A percentile compares a stretch with the other conserved stretches of the same genome.
These are phyloP conservation scores for Triplophysa tibetana DNA, from an alignment of 2,113 vertebrate genomes.

Conservation along the genomic window DNA sequence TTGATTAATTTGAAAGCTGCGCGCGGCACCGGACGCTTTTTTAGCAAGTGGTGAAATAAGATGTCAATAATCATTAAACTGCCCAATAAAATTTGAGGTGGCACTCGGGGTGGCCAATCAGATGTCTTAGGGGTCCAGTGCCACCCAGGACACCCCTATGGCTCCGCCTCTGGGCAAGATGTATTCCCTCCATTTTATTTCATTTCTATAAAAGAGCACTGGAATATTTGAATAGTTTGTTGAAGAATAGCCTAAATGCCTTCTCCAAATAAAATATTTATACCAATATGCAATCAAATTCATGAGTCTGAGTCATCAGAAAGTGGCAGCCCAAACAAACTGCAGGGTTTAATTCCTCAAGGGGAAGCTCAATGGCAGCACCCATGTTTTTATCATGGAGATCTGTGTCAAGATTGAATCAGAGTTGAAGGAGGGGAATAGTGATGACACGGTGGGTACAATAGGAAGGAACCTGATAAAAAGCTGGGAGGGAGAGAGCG, in stretches of 20 bases:
- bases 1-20: no score
- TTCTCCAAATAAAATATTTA: conserved; percentile 39
- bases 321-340: conserved; percentile 24
- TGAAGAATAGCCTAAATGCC: conserved; percentile 18
- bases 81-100: no score
- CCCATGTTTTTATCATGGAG: conserved; percentile 23
- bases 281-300: conserved; percentile 24
- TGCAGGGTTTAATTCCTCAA: conserved; percentile 26
- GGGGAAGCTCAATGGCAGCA: conserved; percentile 7
- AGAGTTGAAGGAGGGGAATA: not conserved
- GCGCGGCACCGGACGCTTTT: no score
- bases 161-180: not conserved
- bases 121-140: no score
- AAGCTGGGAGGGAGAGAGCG: not conserved
- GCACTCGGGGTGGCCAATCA: no score
- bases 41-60: no score
- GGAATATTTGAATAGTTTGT: not conserved
- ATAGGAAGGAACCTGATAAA: not conserved
- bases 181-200: conserved; percentile 9
- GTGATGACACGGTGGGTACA: not conserved
- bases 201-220: not conserved
- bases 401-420: not conserved
- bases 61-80: no score
- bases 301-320: conserved; percentile 7
- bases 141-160: no score